Conservation (phyloP, 2,888 invertebrate genomes). For the Gonocerus acuteangulatus region DNA sequence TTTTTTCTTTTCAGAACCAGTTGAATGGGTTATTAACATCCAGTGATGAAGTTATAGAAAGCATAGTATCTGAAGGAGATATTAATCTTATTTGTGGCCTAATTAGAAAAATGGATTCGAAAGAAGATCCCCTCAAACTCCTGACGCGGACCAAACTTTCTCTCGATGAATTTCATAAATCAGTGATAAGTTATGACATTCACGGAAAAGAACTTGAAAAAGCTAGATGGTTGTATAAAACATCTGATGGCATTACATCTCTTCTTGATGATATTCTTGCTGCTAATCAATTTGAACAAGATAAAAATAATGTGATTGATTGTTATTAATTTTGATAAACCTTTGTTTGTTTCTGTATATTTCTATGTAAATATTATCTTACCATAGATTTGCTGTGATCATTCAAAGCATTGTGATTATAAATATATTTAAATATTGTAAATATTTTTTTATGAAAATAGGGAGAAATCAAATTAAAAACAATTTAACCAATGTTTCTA, state of each 20-base stretch:
- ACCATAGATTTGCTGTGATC: too few relatives aligned
- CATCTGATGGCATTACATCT: constrained; percentile 59
- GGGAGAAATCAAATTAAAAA: too few relatives aligned
- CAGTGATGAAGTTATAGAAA: constrained; percentile 51
- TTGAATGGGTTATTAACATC: neutral
- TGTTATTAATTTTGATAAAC: constrained; percentile 61
- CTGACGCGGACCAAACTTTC: constrained; percentile 51
- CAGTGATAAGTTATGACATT: constrained; percentile 54
- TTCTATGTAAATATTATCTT: too few relatives aligned
- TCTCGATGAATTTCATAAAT: constrained; percentile 49
- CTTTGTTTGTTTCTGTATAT: too few relatives aligned
- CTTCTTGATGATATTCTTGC: constrained; percentile 66
- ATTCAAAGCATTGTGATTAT: too few relatives aligned
- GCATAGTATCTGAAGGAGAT: constrained; percentile 57
- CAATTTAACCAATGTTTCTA: too few relatives aligned
- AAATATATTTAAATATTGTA: too few relatives aligned
- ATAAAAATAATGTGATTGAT: constrained; percentile 56
- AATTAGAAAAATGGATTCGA: constrained; percentile 48
- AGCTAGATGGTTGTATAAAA: constrained; percentile 58
- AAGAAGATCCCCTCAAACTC: constrained; percentile 29
- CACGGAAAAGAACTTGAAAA: constrained; percentile 54
- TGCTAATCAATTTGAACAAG: constrained; percentile 49
- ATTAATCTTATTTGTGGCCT: constrained; percentile 55
- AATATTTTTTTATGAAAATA: too few relatives aligned
- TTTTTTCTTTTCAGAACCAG: neutral